Base-by-base conservation (phyloP, 2,113 vertebrate species). In the Orcinus orca region DNA sequence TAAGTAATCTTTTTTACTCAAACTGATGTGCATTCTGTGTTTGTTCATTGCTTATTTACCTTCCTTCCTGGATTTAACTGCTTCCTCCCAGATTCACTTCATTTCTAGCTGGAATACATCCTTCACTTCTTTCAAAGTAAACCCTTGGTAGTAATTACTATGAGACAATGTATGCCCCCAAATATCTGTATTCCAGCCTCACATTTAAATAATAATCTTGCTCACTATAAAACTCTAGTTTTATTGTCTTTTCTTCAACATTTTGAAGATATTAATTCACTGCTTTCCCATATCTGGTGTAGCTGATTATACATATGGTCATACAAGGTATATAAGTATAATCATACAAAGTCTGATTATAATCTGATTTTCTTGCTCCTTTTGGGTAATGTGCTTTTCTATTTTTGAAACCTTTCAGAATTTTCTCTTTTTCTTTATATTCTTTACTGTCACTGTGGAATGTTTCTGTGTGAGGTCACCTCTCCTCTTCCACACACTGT, bases 301-400 rank as follows among this genome's bases (percentile, higher is more conserved):
- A 41, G 50, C 44, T 90, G 20, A 58, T 44, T 88, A 94, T 18
- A 36, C 4, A n/a, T 44, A 74, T n/a, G 8, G 18, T 20, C 41
- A 73, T 67, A 67, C n/a, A 67, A 20, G 60, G 6, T 31, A 33
- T 38, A 5, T 53, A 71, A 18, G 41, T 71, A 81, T 53, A 47
- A 63, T 71, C 38, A n/a, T 60, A 62, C n/a, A 31, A 92, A 83
- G 25, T 73, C 62, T 50, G 53, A 38, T 53, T 81, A 29, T 70
- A 82, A 96, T 96, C n/a, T 70, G 47, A 65, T 77, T 63, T 89
- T 70, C 70, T 88, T 67, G 4, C 58, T 95, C 73, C 88, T 95
- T 95, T 36, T 29, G 53, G 38, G 31, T 88, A 65, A n/a, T 77
- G 44, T 18, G 31, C 6, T 10, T 96, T 94, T 93, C 50, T 58